These are phyloP conservation scores for Anguilla obscura DNA, from an alignment of 2,797 vertebrate genomes.

Conservation along the genomic window DNA sequence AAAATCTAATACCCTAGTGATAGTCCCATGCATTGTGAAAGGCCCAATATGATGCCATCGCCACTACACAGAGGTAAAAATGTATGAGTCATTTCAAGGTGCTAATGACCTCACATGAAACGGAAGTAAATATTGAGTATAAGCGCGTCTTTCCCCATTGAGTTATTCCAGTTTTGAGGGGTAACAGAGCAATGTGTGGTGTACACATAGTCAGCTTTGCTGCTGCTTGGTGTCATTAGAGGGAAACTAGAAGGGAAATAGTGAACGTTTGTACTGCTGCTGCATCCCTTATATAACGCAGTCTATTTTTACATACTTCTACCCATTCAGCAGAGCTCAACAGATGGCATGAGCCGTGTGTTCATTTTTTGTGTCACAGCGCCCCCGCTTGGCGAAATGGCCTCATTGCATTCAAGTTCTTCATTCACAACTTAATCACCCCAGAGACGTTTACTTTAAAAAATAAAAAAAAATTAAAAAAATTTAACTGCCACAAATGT, in stretches of 20 bases:
- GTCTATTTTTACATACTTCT: background rate
- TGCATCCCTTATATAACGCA: background rate
- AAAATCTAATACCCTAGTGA: background rate
- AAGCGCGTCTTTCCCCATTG: background rate
- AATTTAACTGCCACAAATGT: background rate
- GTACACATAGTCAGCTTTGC: background rate
- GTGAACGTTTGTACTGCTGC: background rate
- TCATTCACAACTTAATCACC: background rate
- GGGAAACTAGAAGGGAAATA: background rate
- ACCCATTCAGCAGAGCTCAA: background rate
- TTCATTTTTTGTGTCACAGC: constrained; percentile 12
- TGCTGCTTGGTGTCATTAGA: background rate
- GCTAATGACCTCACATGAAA: background rate
- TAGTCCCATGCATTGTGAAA: background rate
- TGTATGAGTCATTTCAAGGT: background rate
- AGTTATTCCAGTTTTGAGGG: background rate
- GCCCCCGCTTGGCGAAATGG: constrained; percentile 25
- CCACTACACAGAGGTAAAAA: background rate
- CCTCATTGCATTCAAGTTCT: constrained; percentile 14
- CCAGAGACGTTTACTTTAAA: background rate
- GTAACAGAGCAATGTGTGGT: background rate
- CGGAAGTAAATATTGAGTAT: background rate
- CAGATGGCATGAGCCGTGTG: background rate
- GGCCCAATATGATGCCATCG: background rate
- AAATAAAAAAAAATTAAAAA: no score